Evolutionary conservation across 2,888 invertebrate genomes (phyloP), one percentile per base, ranked within the genome.

Genomic region (Drosophila setosimentum): DNA sequence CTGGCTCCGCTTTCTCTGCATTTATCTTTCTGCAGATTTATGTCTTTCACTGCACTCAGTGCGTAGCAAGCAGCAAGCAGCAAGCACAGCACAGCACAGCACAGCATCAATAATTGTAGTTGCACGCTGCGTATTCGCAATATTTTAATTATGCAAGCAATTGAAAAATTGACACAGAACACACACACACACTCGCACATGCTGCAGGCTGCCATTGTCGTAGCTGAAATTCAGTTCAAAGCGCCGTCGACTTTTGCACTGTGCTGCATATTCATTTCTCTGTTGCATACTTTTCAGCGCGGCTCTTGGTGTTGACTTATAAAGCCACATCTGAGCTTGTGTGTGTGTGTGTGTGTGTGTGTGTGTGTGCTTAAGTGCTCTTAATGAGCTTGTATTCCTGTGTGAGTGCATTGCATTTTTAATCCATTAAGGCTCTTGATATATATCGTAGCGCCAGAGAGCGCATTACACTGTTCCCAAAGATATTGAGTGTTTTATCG

Each of bases 121-220:
- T 60, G 24, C 82, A 82, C 70, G 81, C 82, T 84, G 82, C 73
- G 78, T 75, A 73, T 83, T 68, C 70, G 82, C 70, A 73, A 81
- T 81, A 83, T 83, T 77, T 82, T 83, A 80, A 82, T 81, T 82
- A 78, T 83, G 78, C 78, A 80, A 82, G 76, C 81, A 79, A 79
- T 81, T 73, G 73, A 79, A 79, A 79, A 79, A 73, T 64, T 65
- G 70, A 62, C 78, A 73, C 68, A 60, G 68, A 37, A 55, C 48
- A 69, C 51, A 58, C 63, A 35, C 50, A 40, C 33, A 30, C 40
- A 45, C 27, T 16, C 40, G 37, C 24, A 42, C 30, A 33, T 32
- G 2, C 27, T 24, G 16, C 16, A 45, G 45, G 1, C 40, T 40
- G 18, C n/a, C 62, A 62, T 45, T 53, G 65, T 53, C 55, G 68